Evolutionary conservation across 53 echinoderm and acorn worm genomes (phyloP).

Genomic region (Actinopyga echinites): DNA sequence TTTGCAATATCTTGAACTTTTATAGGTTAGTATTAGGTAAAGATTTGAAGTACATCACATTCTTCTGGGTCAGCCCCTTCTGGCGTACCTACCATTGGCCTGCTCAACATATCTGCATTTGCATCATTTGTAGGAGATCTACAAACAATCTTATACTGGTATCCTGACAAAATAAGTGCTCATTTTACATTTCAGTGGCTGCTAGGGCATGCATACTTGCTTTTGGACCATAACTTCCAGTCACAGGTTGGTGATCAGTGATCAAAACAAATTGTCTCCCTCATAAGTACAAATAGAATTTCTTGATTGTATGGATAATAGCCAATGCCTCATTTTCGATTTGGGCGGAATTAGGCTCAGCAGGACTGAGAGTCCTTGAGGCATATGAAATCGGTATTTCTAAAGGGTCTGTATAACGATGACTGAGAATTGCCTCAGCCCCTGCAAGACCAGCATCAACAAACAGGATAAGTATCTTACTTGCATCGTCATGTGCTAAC

Average conservation of each 20-base stretch:
- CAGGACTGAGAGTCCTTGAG: slow-evolving; percentile 42
- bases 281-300: slow-evolving; percentile 56
- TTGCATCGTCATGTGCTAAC: slow-evolving; percentile 51
- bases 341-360: slow-evolving; percentile 51
- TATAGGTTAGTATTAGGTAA: slow-evolving; percentile 37
- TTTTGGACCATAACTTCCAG: slow-evolving; percentile 27
- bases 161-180: slow-evolving; percentile 22
- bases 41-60: neutral
- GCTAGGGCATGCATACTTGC: slow-evolving; percentile 26
- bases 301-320: slow-evolving; percentile 48
- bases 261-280: slow-evolving; percentile 23
- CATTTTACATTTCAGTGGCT: slow-evolving; percentile 34
- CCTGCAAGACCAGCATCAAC: slow-evolving; percentile 51
- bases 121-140: neutral
- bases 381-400: slow-evolving; percentile 55
- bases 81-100: slow-evolving; percentile 10
- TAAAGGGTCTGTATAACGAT: slow-evolving; percentile 44
- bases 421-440: slow-evolving; percentile 51
- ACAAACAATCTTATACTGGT: slow-evolving; percentile 36
- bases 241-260: slow-evolving; percentile 44
- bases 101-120: slow-evolving; percentile 32
- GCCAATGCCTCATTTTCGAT: slow-evolving; percentile 47
- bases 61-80: slow-evolving; percentile 53
- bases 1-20: slow-evolving; percentile 40
- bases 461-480: slow-evolving; percentile 1